Conservation (phyloP, 2,113 vertebrate species). For the Brachypteracias leptosomus region DNA sequence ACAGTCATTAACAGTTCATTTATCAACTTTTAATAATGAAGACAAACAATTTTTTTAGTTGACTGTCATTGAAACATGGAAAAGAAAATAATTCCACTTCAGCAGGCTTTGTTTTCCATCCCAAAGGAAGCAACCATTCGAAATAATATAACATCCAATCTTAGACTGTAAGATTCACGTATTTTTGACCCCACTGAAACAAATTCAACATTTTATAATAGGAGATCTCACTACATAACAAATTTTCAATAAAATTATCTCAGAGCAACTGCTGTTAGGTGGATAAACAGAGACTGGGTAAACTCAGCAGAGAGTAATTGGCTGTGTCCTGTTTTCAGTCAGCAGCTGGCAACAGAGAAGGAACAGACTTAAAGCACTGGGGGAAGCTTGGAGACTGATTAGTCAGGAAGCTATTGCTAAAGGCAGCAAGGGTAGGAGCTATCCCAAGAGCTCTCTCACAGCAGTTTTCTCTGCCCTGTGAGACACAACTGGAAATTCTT, state of each 20-base stretch:
- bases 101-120: background rate
- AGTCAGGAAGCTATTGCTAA: conserved; percentile 73
- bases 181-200: conserved; percentile 31
- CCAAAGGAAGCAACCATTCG: background rate
- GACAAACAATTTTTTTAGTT: background rate
- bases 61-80: background rate
- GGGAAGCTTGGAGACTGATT: conserved; percentile 76
- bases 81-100: conserved; percentile 2
- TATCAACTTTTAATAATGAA: background rate
- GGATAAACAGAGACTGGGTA: conserved; percentile 82
- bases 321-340: conserved; percentile 78
- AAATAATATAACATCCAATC: background rate
- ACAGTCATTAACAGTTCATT: background rate
- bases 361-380: conserved; percentile 69
- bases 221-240: conserved; percentile 30
- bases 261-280: conserved; percentile 47
- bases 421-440: conserved; percentile 45
- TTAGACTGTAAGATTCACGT: background rate
- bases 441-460: conserved; percentile 46
- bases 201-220: conserved; percentile 16
- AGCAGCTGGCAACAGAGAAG: conserved; percentile 69
- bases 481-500: conserved; percentile 59
- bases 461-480: conserved; percentile 50
- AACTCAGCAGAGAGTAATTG: conserved; percentile 83
- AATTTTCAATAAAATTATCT: conserved; percentile 60